Base-by-base conservation (phyloP, 92 coral and sea anemone genomes). In the Porites lobata region DNA sequence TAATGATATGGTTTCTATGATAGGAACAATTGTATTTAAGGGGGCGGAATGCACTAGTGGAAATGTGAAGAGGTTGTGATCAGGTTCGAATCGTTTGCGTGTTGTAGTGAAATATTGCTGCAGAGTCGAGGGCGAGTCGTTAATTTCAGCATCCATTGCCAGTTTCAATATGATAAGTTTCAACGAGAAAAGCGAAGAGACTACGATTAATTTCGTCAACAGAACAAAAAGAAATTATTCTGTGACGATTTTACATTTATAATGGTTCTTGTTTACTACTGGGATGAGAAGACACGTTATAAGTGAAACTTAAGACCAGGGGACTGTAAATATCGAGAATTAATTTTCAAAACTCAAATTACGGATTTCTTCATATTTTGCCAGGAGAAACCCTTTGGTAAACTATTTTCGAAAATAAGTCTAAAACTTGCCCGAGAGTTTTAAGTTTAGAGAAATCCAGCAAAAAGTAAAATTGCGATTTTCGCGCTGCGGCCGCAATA, bases 381-480 rank as follows among this genome's bases (percentile, higher is more conserved):
- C 66, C 88, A 84, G 69, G 51, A 85, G 86, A 67, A 85, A 85
- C 88, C 88, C 88, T 75, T 85, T 59, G 85, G 85, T 85, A 72
- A 85, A 85, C 89, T 85, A 85, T 85, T 54, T 61, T 63, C 75
- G 50, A 29, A 22, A 22, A 22, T 22, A 22, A 22, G 24, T 22
- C 24, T 22, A 22, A 22, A 22, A 22, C 24, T 22, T 22, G 24
- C 24, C 24, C 24, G 24, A 22, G 24, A 22, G 24, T 22, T 22
- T 22, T 22, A 22, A 22, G 24, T 22, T 22, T 22, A 22, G 24
- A 22, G 24, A 22, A 22, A 22, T 22, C 24, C 24, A 22, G 24
- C 24, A 66, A 86, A 86, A 86, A 20, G 73, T 86, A 82, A 70
- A 86, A 86, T 86, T 82, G 61, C 70, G 90, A 26, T 68, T 43